These are phyloP conservation scores for Agrilus planipennis DNA, from an alignment of 1,140 invertebrate genomes.

Conservation along the genomic window DNA sequence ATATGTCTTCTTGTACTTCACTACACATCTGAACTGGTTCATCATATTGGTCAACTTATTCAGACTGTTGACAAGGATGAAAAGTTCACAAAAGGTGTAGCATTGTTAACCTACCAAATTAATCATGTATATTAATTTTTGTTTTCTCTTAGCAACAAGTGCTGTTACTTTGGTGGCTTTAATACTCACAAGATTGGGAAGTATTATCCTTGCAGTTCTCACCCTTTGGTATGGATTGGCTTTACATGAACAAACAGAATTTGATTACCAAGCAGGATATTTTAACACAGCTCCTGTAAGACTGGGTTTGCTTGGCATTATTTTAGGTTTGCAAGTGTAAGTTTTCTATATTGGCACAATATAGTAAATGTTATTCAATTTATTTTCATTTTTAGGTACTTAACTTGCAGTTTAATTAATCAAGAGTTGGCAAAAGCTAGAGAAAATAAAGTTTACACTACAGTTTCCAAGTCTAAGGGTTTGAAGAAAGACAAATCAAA, in stretches of 20 bases:
- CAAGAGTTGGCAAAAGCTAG: slow-evolving; percentile 54
- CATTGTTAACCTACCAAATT: not conserved
- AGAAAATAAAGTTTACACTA: slow-evolving; percentile 44
- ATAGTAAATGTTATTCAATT: slow-evolving; percentile 13
- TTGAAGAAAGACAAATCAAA: slow-evolving; percentile 35
- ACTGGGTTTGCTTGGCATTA: slow-evolving; percentile 51
- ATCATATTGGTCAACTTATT: slow-evolving; percentile 74
- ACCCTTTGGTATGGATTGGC: slow-evolving; percentile 87
- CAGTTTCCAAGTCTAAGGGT: slow-evolving; percentile 29
- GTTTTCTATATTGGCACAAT: slow-evolving; percentile 12
- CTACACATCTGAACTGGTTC: slow-evolving; percentile 77
- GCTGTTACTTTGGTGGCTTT: slow-evolving; percentile 70
- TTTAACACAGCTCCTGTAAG: slow-evolving; percentile 67
- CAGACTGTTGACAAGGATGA: slow-evolving; percentile 84
- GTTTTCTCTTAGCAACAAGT: slow-evolving; percentile 19
- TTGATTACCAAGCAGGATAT: slow-evolving; percentile 54
- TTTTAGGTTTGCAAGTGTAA: slow-evolving; percentile 58
- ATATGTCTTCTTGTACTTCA: slow-evolving; percentile 84
- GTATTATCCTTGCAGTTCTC: slow-evolving; percentile 75
- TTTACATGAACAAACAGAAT: slow-evolving; percentile 32
- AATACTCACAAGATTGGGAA: slow-evolving; percentile 69
- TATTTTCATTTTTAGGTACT: slow-evolving; percentile 51
- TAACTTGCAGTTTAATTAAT: slow-evolving; percentile 83
- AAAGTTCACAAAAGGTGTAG: slow-evolving; percentile 54
- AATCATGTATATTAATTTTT: slow-evolving; percentile 2